Evolutionary conservation across 1,140 invertebrate genomes (phyloP).

Genomic region (Halotydeus destructor): DNA sequence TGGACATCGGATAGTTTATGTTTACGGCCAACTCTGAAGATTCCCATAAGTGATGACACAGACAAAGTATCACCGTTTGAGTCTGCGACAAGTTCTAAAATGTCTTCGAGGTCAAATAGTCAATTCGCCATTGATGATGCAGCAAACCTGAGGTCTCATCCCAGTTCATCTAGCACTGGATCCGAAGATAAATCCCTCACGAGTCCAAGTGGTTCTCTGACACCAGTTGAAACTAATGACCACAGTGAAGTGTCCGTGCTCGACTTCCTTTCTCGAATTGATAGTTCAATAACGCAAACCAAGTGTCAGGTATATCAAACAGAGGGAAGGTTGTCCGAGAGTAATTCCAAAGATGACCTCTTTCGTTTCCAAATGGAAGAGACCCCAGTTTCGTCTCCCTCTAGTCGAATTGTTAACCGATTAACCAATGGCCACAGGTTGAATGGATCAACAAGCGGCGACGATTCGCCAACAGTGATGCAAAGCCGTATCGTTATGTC

Average conservation of each 20-base stretch:
- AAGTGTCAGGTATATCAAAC: conserved; percentile 60
- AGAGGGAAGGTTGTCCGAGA: conserved; percentile 14
- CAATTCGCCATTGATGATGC: not conserved
- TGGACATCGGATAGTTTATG: conserved; percentile 75
- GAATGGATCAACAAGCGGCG: not conserved
- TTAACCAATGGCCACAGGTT: conserved; percentile 4
- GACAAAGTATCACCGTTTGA: not conserved
- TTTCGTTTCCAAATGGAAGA: not conserved
- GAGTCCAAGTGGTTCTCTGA: not conserved
- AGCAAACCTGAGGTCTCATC: conserved; percentile 1
- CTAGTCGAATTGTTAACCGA: conserved; percentile 7
- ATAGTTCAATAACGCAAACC: conserved; percentile 58
- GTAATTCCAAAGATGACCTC: conserved; percentile 17
- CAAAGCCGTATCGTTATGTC: conserved; percentile 50
- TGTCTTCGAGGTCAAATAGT: not conserved
- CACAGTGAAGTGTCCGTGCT: conserved; percentile 44
- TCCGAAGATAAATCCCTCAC: not conserved
- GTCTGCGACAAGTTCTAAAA: conserved; percentile 4
- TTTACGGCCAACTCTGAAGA: conserved; percentile 52
- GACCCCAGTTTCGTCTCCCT: not conserved
- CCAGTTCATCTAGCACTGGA: not conserved
- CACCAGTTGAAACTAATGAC: conserved; percentile 12
- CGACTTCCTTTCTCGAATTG: conserved; percentile 65
- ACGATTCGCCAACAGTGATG: conserved; percentile 37
- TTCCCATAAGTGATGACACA: conserved; percentile 37